These are phyloP conservation scores for Pipistrellus kuhlii DNA, from an alignment of 2,797 vertebrate species.

Conservation along the genomic window DNA sequence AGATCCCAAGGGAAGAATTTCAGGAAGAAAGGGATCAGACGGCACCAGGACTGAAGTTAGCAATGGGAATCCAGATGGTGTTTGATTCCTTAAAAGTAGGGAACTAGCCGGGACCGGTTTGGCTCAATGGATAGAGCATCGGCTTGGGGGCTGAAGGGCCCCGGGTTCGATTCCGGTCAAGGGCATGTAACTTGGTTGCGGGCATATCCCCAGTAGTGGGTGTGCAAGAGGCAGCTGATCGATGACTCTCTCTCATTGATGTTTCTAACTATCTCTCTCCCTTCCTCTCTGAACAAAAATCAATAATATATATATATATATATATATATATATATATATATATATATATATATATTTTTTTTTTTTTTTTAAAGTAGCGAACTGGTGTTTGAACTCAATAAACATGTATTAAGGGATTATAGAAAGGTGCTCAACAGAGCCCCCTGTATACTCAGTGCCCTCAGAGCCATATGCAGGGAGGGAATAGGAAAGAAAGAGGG, in stretches of 20 bases:
- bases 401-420: neutral
- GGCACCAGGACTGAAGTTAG: constrained; percentile 25
- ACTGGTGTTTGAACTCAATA: constrained; percentile 9
- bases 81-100: neutral
- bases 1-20: constrained; percentile 3
- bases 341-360: too few species aligned
- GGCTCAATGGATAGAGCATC: too few species aligned
- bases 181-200: too few species aligned
- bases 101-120: neutral
- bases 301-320: too few species aligned
- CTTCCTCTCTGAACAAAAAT: too few species aligned
- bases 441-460: neutral
- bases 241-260: too few species aligned
- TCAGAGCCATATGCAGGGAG: neutral
- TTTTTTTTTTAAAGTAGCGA: neutral
- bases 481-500: neutral
- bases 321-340: too few species aligned
- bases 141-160: too few species aligned
- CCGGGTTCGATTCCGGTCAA: too few species aligned
- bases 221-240: too few species aligned
- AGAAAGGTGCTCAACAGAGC: neutral
- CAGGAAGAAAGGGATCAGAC: constrained; percentile 35
- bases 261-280: too few species aligned
- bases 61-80: neutral
- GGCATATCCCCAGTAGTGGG: too few species aligned